These are phyloP conservation scores for Hipposideros larvatus DNA, from an alignment of 2,797 vertebrate species.

Conservation along the genomic window DNA sequence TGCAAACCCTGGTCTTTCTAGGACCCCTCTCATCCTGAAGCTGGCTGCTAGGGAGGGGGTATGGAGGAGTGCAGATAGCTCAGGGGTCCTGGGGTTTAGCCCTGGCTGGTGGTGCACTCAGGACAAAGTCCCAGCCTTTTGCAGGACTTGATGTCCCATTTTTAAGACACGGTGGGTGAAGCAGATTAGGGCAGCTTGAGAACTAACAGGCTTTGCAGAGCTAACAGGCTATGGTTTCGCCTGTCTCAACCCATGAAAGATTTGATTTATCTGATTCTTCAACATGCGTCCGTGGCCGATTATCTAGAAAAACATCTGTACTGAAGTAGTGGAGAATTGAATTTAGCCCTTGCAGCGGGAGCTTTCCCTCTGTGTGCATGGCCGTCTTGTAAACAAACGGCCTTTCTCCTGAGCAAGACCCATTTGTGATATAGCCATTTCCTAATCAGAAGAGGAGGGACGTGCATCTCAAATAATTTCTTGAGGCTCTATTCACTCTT, in stretches of 20 bases:
- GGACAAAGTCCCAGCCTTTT: neutral
- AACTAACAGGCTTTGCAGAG: too few species aligned
- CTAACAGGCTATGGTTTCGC: neutral
- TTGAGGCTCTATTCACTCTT: conserved; percentile 64
- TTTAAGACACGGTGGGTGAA: neutral
- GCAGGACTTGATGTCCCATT: neutral
- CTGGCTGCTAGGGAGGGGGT: accelerated
- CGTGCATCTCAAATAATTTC: conserved; percentile 54
- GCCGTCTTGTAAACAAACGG: conserved; percentile 15
- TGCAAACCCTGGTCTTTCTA: neutral
- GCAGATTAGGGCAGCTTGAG: neutral
- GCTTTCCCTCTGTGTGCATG: neutral
- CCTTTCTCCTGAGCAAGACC: neutral
- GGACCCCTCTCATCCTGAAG: neutral
- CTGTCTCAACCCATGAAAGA: neutral
- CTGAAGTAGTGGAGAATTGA: neutral
- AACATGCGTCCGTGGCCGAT: neutral
- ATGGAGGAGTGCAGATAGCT: neutral
- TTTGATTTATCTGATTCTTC: conserved; percentile 39
- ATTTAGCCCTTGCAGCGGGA: neutral
- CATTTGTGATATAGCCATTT: neutral
- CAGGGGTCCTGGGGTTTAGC: neutral
- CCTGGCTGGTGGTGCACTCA: neutral
- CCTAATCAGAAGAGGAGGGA: conserved; percentile 23
- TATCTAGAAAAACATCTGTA: conserved; percentile 51